A percentile compares a stretch with the other conserved stretches of the same genome.
phyloP scores from a whole-genome alignment of 2,797 vertebrate species.

The Scleropages formosus region DNA sequence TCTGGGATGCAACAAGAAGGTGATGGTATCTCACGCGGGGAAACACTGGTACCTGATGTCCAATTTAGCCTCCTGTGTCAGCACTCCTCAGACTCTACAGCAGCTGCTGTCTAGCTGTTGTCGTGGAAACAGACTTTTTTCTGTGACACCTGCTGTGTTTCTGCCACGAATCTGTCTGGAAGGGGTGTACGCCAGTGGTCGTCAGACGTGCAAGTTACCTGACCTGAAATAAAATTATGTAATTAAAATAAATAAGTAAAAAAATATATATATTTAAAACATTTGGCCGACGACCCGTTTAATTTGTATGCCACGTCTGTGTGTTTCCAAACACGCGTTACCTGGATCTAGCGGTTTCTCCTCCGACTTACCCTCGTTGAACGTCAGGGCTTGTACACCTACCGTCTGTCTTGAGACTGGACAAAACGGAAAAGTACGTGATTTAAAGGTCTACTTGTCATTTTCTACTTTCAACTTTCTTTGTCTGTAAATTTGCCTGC shows the following conservation, averaged over 20 bases:
- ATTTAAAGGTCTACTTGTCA: too few relatives aligned
- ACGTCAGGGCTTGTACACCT: background rate
- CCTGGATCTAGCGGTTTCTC: too few relatives aligned
- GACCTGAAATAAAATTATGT: too few relatives aligned
- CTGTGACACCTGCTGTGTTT: background rate
- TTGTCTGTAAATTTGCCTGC: too few relatives aligned
- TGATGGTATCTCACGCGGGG: background rate
- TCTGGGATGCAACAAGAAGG: background rate
- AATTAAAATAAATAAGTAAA: too few relatives aligned
- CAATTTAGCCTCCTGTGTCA: background rate
- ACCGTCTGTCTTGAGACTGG: background rate
- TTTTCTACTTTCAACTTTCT: too few relatives aligned
- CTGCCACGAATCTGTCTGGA: constrained; percentile 1
- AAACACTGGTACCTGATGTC: background rate
- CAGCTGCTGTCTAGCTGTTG: background rate
- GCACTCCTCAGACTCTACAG: background rate
- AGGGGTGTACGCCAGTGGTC: background rate
- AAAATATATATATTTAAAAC: too few relatives aligned
- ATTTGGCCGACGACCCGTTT: background rate
- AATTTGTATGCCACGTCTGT: too few relatives aligned
- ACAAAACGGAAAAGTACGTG: too few relatives aligned
- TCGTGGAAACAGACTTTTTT: background rate
- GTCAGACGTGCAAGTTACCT: too few relatives aligned
- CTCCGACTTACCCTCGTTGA: too few relatives aligned
- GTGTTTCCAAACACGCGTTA: too few relatives aligned